Base-by-base conservation (phyloP, 2,888 invertebrate species). In the Drosophila picticornis region DNA sequence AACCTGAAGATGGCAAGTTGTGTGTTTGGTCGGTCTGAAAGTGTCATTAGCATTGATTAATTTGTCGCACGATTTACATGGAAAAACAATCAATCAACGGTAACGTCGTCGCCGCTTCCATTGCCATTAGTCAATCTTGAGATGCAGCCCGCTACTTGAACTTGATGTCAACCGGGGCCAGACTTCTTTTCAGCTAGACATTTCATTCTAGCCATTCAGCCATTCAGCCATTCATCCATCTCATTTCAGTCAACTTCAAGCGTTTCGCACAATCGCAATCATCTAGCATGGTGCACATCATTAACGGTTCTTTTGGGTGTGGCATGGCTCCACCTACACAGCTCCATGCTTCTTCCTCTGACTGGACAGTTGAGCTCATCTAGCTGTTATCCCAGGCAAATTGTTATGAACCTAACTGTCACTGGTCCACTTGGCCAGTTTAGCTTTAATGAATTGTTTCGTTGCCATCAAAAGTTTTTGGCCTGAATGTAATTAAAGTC, bases 11-110 rank as follows among this genome's bases (percentile, higher is more conserved):
- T 81, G 81, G 78, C 72, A 77, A 74, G 73, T 77, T 46, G 46
- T 46, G 46, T 77, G 80, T 79, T 81, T 70, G 56, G 56, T 76
- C 68, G 71, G 74, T 70, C 80, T 75, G 79, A 87, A 91, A 89
- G 91, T 93, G 92, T 93, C 93, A 93, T 93, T 93, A 93, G 93
- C 93, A 93, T 93, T 93, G 93, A 93, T 93, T 93, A 93, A 93
- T 93, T 93, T 88, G 89, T 91, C 81, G 71, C 81, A 81, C 77
- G 87, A 92, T 92, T 90, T 91, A 89, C 88, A 88, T 87, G 87
- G 81, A 74, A 85, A 90, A 91, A 91, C 91, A 90, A 91, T 91
- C 91, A 91, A 91, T 91, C 91, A 91, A 90, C 84, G 82, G 76
- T 76, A 75, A 56, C 56, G 25, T 36, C 65, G 68, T 69, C 70